These are phyloP conservation scores for Bufotes viridis DNA, from an alignment of 2,797 vertebrate species.

Conservation along the genomic window DNA sequence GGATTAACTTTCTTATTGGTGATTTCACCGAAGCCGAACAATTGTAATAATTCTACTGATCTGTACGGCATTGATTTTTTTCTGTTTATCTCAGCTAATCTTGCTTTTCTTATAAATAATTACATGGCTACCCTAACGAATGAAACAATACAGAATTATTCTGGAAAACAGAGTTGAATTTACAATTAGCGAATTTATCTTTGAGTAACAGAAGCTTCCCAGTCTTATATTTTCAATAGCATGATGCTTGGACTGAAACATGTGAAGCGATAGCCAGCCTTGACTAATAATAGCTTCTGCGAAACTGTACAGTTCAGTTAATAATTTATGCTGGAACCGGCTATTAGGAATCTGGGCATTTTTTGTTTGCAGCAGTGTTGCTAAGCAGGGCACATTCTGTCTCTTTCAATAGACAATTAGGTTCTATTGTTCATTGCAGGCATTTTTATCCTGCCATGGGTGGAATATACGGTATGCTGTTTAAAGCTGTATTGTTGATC, in stretches of 20 bases:
- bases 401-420: constrained; percentile 29
- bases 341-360: constrained; percentile 23
- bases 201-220: not conserved
- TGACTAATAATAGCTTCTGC: constrained; percentile 32
- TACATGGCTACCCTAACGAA: not conserved
- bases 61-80: not conserved
- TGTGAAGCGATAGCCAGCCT: not conserved
- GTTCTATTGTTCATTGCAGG: constrained; percentile 19
- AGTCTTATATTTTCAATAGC: not conserved
- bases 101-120: not conserved
- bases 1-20: not conserved
- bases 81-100: not conserved
- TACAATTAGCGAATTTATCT: constrained; percentile 28
- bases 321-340: constrained; percentile 21
- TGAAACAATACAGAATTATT: constrained; percentile 8
- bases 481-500: constrained; percentile 38
- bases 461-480: not conserved
- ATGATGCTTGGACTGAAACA: not conserved
- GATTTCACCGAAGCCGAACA: not conserved
- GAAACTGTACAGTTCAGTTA: not conserved
- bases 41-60: not conserved
- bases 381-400: constrained; percentile 14
- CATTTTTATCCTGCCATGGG: constrained; percentile 2
- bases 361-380: constrained; percentile 29
- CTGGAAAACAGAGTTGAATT: not conserved